Evolutionary conservation across 2,113 vertebrate species (phyloP), one percentile per base, ranked within the genome.

Genomic region (Pygoscelis antarcticus): DNA sequence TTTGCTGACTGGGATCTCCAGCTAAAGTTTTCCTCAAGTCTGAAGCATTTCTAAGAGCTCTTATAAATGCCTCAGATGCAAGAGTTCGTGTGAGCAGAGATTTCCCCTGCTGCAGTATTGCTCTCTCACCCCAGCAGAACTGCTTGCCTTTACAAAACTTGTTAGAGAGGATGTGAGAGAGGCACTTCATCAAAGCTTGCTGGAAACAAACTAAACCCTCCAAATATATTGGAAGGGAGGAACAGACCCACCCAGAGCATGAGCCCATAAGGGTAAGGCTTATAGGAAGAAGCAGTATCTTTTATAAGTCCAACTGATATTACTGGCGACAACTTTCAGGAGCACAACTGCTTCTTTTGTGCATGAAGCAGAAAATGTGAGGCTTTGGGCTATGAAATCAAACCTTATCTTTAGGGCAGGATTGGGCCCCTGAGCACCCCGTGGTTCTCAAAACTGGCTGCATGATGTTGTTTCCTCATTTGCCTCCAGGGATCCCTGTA

Each of bases 401-500:
- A 80, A 77, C 16, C 19, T 44, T 38, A 4, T 80, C 58, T 49
- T 61, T 18, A 46, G 62, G 68, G 68, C 75, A 86, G 91, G 47
- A 95, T 80, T 34, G 58, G 52, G 60, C 60, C 64, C 68, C 82
- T 60, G 51, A 77, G 82, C 75, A 51, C 68, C 84, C 92, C 64
- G 70, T 84, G 20, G 44, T 55, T 83, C 89, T 83, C 85, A 49
- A 69, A 60, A 34, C 70, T 38, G 89, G 49, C 66, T 76, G 18
- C 78, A 38, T 64, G 82, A 51, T 51, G 51, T 29, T 66, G 85
- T 81, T 88, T 93, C 89, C 82, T 87, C 57, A 18, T 82, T 95
- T 89, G 87, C 91, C 95, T 77, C 78, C 2, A 6, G 54, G 95
- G 85, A 94, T 93, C 75, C 78, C 76, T 51, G 93, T 80, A 94